Evolutionary conservation across 1,140 invertebrate genomes (phyloP), one percentile per base, ranked within the genome.

Genomic region (Eubasilissa regina): DNA sequence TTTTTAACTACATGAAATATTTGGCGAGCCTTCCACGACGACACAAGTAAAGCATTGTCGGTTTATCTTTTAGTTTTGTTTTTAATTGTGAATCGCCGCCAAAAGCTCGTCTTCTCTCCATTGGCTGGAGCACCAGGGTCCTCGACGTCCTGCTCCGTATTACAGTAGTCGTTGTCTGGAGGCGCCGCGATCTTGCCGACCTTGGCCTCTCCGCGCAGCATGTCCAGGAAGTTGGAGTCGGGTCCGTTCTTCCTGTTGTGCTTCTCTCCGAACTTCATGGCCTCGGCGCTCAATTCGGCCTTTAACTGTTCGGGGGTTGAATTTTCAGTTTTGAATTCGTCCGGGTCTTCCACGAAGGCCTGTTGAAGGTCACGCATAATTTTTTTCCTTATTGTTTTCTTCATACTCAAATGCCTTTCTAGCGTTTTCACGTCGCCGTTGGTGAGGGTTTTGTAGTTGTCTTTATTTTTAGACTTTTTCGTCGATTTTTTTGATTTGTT

Each of bases 361-460:
- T 94, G 92, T 84, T 94, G 92, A 58, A 96, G 88, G 84, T 95
- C 94, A 7, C 95, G 89, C 93, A 95, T 96, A 83, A 96, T 95
- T 87, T 95, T 95, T 86, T 95, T 96, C 55, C 94, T 87, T 76
- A 95, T 95, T 7, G 94, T 95, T 85, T 96, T 96, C 88, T 96
- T 96, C 95, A 96, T 96, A 80, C 94, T 95, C 73, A 96, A 88
- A 85, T 95, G 94, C 78, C 94, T 89, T 84, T 96, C 95, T 53
- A 96, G 86, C 10, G 94, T 94, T 85, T 95, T 94, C 17, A 94
- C 92, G 84, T 94, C 93, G 17, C 90, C 92, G 81, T 93, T 93
- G 9, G 90, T 90, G 78, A 93, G 87, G 1, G 91, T 91, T 80
- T 91, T 90, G 84, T 89, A 91, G 83, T 92, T 92, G 58, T 93